Evolutionary conservation across 2,888 invertebrate genomes (phyloP), one percentile per base, ranked within the genome.

Genomic region (Clepsis dumicolana): DNA sequence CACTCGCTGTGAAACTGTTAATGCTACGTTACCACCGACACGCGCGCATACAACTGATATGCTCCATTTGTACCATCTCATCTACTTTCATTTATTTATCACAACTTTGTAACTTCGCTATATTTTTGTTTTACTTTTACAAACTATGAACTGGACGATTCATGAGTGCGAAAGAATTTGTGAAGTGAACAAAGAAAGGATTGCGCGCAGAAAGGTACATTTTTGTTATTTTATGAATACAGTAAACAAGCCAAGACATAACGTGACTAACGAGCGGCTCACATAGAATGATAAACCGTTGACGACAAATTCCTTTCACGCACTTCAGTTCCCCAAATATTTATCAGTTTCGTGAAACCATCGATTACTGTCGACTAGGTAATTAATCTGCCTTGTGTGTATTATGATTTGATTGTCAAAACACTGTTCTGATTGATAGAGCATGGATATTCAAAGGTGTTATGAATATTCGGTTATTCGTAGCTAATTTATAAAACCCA

Each of bases 181-280:
- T 89, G 88, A 80, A 88, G 90, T 90, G 91, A 90, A 89, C 90
- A 89, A 90, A 87, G 86, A 86, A 85, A 84, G 89, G 88, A 91
- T 89, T 89, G 83, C 83, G 80, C 70, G 75, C 72, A 78, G 74
- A 80, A 88, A 90, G 92, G 92, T 91, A 90, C 29, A 88, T 21
- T 48, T 21, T 12, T 21, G 12, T 48, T 21, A 21, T 21, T 21
- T 12, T 44, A 2, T 21, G 18, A 21, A 21, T 12, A 48, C 12
- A 21, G 48, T 48, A 48, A 48, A 48, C 21, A 48, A 48, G 21
- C 3, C 21, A 21, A 48, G 12, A 48, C 21, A 16, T 18, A 44
- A 44, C 3, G 21, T 3, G 21, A 21, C 48, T 21, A 21, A 21
- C 48, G 48, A 48, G 12, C 48, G 48, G n/a, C 18, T 44, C 18